Evolutionary conservation across 2,113 vertebrate species (phyloP).

Genomic region (Nesoenas mayeri): DNA sequence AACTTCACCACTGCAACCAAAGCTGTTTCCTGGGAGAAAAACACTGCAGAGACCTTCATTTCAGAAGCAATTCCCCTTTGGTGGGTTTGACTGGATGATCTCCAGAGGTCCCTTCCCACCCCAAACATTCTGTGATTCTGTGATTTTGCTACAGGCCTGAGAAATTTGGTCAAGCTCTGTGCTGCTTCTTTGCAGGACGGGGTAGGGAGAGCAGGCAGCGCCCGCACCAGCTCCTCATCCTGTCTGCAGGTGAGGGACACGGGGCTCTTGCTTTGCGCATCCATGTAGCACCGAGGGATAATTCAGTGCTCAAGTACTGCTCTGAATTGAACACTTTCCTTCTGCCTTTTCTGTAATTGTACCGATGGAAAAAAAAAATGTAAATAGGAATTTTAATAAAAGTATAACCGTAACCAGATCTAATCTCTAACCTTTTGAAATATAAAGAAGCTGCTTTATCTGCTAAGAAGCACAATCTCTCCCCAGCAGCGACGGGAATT

Average conservation of each 20-base stretch:
- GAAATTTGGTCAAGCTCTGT: neutral
- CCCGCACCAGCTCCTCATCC: neutral
- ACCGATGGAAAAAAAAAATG: neutral
- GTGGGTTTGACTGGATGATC: too few relatives aligned
- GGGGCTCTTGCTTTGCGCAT: neutral
- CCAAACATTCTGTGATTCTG: too few relatives aligned
- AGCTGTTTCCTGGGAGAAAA: neutral
- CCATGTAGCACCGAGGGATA: neutral
- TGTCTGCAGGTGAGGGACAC: neutral
- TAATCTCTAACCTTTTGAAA: constrained; percentile 65
- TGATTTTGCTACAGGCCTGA: neutral
- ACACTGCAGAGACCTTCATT: neutral
- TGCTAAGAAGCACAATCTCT: constrained; percentile 17
- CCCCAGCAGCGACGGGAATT: constrained; percentile 46
- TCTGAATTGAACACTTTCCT: neutral
- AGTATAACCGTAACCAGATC: constrained; percentile 39
- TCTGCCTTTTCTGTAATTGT: constrained; percentile 13
- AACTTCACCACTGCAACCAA: neutral
- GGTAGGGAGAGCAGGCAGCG: neutral
- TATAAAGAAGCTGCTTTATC: constrained; percentile 52
- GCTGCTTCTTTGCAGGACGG: neutral
- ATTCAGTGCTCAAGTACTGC: neutral
- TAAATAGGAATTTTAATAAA: constrained; percentile 60
- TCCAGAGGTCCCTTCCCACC: too few relatives aligned
- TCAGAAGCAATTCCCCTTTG: neutral